Evolutionary conservation across 2,797 vertebrate species (phyloP).

Genomic region (Antennarius maculatus): DNA sequence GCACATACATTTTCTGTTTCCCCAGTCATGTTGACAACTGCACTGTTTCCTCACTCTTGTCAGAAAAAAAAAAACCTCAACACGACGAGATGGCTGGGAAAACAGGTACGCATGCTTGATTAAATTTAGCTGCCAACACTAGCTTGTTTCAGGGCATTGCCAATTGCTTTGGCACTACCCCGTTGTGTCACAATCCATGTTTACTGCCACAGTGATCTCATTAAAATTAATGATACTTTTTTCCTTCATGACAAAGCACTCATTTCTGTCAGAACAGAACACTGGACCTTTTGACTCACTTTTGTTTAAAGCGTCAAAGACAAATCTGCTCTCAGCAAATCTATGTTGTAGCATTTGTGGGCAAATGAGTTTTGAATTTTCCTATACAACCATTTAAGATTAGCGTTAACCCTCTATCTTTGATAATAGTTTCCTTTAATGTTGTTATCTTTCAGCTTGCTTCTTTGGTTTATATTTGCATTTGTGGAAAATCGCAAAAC

Average conservation of each 20-base stretch:
- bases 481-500: slow-evolving; percentile 9
- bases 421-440: slow-evolving; percentile 51
- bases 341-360: slow-evolving; percentile 5
- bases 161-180: not conserved
- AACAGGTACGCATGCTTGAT: not conserved
- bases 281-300: slow-evolving; percentile 17
- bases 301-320: slow-evolving; percentile 14
- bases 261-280: not conserved
- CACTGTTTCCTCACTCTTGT: too few relatives aligned
- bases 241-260: not conserved
- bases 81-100: too few relatives aligned
- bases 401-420: slow-evolving; percentile 42
- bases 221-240: slow-evolving; percentile 17
- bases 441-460: slow-evolving; percentile 23
- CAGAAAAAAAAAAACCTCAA: too few relatives aligned
- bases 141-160: not conserved
- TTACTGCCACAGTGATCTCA: slow-evolving; percentile 8
- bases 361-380: slow-evolving; percentile 26
- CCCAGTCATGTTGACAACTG: too few relatives aligned
- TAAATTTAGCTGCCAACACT: not conserved
- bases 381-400: slow-evolving; percentile 20
- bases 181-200: not conserved
- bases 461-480: slow-evolving; percentile 28
- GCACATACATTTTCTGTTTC: not conserved
- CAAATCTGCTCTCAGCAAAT: not conserved